A percentile compares a stretch with the other conserved stretches of the same genome.
These are phyloP conservation scores for Physella acuta DNA, from an alignment of 1,140 invertebrate genomes.

Conservation along the genomic window DNA sequence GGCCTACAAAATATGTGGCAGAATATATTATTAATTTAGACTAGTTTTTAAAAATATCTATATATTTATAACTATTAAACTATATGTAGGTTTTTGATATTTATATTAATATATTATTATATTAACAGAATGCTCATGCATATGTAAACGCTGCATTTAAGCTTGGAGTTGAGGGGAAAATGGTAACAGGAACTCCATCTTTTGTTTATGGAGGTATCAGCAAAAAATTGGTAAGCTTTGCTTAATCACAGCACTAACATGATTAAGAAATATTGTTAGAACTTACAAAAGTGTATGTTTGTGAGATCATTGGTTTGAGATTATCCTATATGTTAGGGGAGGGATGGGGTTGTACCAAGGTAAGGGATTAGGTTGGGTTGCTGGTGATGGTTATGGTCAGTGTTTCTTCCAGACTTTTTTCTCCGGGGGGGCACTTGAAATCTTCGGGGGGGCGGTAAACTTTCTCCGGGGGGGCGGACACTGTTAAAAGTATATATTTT, in stretches of 20 bases:
- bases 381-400: too few relatives aligned
- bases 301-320: too few relatives aligned
- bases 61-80: not conserved
- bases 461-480: too few relatives aligned
- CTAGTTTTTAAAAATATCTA: not conserved
- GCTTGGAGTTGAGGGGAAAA: slow-evolving; percentile 42
- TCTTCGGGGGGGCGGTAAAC: too few relatives aligned
- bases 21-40: not conserved
- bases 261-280: not conserved
- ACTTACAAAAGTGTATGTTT: too few relatives aligned
- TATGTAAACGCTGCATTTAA: slow-evolving; percentile 78
- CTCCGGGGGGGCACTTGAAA: too few relatives aligned
- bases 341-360: too few relatives aligned
- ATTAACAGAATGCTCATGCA: slow-evolving; percentile 73
- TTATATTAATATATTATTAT: not conserved
- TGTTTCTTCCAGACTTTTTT: too few relatives aligned
- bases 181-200: slow-evolving; percentile 24
- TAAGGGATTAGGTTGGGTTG: too few relatives aligned
- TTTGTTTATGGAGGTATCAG: slow-evolving; percentile 32
- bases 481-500: too few relatives aligned
- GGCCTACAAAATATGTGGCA: not conserved
- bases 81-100: not conserved
- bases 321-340: too few relatives aligned
- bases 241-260: not conserved
- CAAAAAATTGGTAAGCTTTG: slow-evolving; percentile 23